Evolutionary conservation across 2,113 vertebrate species (phyloP).

Genomic region (Arothron firmamentum): DNA sequence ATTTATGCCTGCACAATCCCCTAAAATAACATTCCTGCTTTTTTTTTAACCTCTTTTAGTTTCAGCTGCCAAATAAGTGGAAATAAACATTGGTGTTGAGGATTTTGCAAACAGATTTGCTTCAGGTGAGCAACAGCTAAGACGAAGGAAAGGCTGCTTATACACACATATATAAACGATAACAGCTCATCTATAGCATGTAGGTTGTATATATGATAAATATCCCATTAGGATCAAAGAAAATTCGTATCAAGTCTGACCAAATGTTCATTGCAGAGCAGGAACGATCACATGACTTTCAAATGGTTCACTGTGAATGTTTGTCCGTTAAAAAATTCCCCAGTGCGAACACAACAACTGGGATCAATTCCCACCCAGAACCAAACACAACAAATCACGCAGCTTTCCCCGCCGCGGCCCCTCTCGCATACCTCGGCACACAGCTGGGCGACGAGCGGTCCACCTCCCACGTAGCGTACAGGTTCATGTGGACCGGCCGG

Average conservation of each 20-base stretch:
- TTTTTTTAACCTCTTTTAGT: too few species aligned
- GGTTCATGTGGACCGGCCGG: conserved; percentile 89
- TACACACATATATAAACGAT: not conserved
- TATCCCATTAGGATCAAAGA: not conserved
- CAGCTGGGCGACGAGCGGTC: conserved; percentile 88
- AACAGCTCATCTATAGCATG: not conserved
- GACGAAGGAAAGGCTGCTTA: conserved; percentile 6
- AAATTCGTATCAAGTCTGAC: not conserved
- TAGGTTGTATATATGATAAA: not conserved
- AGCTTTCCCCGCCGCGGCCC: not conserved
- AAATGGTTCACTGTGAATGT: not conserved
- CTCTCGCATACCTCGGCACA: conserved; percentile 80
- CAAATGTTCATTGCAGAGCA: too few species aligned
- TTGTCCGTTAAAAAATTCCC: conserved; percentile 1
- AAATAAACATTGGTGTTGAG: too few species aligned
- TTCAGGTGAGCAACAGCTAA: conserved; percentile 10
- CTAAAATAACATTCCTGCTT: too few species aligned
- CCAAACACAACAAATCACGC: conserved; percentile 10
- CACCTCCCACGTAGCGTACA: conserved; percentile 90
- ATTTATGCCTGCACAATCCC: too few species aligned
- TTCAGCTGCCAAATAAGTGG: not conserved
- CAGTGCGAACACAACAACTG: conserved; percentile 19
- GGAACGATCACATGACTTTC: too few species aligned
- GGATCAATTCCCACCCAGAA: conserved; percentile 12
- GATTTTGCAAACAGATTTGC: not conserved